phyloP scores from a whole-genome alignment of 2,888 invertebrate genomes.

The Aethes cnicana region DNA sequence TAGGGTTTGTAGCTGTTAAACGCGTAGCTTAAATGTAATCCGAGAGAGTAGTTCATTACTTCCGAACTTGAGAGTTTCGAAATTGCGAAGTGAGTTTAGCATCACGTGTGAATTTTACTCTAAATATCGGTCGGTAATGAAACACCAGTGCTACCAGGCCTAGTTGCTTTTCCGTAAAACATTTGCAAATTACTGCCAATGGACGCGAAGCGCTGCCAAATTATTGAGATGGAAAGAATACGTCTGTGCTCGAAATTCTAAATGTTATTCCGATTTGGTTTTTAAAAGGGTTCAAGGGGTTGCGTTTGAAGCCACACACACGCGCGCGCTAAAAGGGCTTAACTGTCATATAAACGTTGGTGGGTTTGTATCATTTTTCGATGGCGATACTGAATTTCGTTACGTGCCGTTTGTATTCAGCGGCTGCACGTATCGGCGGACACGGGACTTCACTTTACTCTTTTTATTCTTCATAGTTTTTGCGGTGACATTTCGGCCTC shows the following conservation, averaged over 20 bases:
- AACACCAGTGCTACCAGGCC: too few species aligned
- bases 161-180: not conserved
- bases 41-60: too few species aligned
- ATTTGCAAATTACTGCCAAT: conserved; percentile 17
- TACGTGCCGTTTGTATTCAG: conserved; percentile 65
- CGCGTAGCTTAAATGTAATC: too few species aligned
- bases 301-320: conserved; percentile 39
- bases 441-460: conserved; percentile 56
- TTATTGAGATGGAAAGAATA: conserved; percentile 25
- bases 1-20: too few species aligned
- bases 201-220: conserved; percentile 33
- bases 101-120: too few species aligned
- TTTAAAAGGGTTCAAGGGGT: conserved; percentile 43
- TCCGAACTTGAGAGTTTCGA: too few species aligned
- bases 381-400: conserved; percentile 53
- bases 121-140: too few species aligned
- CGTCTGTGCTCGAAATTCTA: too few species aligned
- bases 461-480: conserved; percentile 44
- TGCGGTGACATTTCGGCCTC: conserved; percentile 36
- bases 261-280: conserved; percentile 17
- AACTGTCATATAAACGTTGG: too few species aligned
- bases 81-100: too few species aligned
- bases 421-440: conserved; percentile 53
- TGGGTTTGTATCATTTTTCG: too few species aligned
- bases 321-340: too few species aligned